Conservation (phyloP, 92 coral and sea anemone genomes). For the Desmophyllum pertusum region DNA sequence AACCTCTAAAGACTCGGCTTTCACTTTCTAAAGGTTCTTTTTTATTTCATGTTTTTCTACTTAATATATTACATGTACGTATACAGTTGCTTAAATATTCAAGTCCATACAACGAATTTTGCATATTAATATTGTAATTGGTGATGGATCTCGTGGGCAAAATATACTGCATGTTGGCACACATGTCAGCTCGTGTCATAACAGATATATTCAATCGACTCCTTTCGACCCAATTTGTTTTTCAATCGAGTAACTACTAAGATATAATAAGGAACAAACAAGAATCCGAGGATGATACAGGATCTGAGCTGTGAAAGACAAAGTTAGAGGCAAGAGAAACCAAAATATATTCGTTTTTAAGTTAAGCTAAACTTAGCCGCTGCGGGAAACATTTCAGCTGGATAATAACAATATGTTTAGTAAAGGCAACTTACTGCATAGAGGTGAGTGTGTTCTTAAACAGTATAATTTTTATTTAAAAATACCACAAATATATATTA, state of each 20-base stretch:
- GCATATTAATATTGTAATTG: conserved; percentile 28
- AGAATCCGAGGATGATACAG: neutral
- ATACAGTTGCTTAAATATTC: neutral
- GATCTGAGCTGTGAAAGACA: neutral
- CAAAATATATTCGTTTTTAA: neutral
- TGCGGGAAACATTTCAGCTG: neutral
- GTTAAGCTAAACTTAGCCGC: neutral
- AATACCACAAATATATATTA: neutral
- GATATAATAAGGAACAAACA: neutral
- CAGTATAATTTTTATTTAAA: neutral
- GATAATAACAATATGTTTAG: neutral
- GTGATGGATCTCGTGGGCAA: neutral
- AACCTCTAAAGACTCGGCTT: neutral
- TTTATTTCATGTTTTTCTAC: neutral
- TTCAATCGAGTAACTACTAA: neutral
- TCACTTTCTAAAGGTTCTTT: neutral
- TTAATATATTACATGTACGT: neutral
- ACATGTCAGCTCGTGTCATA: neutral
- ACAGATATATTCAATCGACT: neutral
- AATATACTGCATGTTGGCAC: neutral
- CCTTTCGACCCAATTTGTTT: neutral
- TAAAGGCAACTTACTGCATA: neutral
- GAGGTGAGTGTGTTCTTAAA: neutral
- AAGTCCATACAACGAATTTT: neutral
- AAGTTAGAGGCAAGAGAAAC: neutral